Evolutionary conservation across 2,113 vertebrate species (phyloP), one percentile per base, ranked within the genome.

Genomic region (Aspidoscelis tigris): DNA sequence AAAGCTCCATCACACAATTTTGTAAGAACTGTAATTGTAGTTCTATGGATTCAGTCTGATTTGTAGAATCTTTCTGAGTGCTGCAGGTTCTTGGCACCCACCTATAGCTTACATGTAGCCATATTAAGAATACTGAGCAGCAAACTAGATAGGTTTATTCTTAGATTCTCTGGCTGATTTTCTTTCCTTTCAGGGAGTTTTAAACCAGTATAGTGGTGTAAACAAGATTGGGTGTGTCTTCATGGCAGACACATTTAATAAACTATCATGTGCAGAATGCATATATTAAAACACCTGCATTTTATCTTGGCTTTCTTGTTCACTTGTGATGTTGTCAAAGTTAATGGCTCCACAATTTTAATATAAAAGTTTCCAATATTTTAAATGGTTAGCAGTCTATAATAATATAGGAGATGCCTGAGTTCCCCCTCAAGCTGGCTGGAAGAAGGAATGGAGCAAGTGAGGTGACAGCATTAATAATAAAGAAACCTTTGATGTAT

Each of bases 341-440:
- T 77, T 12, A n/a, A 43, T 78, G 39, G 53, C 66, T 78, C 58
- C 44, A 50, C 41, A 47, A 79, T 65, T 39, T 77, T 47, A 84
- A 72, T 72, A 10, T 33, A 22, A 3, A 7, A 22, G 43, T 64
- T 39, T 18, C 22, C 44, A 61, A 72, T 47, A 50, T 50, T 65
- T 84, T 47, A 73, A 84, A 79, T 11, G 2, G 21, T 20, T 65
- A 50, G 22, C 53, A 16, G 7, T 64, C n/a, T 65, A 4, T 64
- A 79, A 50, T n/a, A 78, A 21, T 70, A 69, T 39, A 70, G 11
- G 72, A 78, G 44, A 26, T 33, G 33, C 33, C 33, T 33, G 33
- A 33, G 33, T 33, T 33, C 33, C 33, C 33, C 33, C 33, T 33
- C 33, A 33, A 33, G 33, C 33, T 33, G 33, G 33, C 33, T 33